These are phyloP conservation scores for Characodon lateralis DNA, from an alignment of 2,797 vertebrate genomes.

Conservation along the genomic window DNA sequence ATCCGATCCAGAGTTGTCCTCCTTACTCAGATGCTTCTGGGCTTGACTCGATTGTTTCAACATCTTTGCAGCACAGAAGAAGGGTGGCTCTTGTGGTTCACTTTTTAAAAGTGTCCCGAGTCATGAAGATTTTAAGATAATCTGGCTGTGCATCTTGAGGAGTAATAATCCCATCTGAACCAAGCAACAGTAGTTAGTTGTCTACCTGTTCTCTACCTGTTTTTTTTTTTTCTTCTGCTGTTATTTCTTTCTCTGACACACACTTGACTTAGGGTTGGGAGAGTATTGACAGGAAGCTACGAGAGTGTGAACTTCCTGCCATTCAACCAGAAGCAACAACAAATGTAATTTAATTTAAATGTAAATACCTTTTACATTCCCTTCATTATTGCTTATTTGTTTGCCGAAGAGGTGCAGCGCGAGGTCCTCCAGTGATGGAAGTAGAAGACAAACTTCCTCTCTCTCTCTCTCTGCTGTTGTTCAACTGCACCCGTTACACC, in stretches of 20 bases:
- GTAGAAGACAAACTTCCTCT: slow-evolving; percentile 62
- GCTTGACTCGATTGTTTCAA: slow-evolving; percentile 50
- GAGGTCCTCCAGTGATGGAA: slow-evolving; percentile 36
- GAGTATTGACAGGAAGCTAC: slow-evolving; percentile 11
- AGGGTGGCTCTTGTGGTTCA: slow-evolving; percentile 12
- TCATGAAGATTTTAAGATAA: background rate
- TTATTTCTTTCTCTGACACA: background rate
- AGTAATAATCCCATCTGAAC: background rate
- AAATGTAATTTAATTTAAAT: slow-evolving; percentile 5
- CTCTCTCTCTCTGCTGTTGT: slow-evolving; percentile 27
- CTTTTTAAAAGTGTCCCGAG: background rate
- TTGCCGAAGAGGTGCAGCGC: slow-evolving; percentile 35
- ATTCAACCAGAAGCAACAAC: background rate
- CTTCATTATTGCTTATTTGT: slow-evolving; percentile 37
- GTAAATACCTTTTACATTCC: slow-evolving; percentile 65
- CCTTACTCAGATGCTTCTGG: slow-evolving; percentile 59
- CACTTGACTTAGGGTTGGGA: background rate
- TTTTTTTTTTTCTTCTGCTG: background rate
- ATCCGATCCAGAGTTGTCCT: slow-evolving; percentile 71
- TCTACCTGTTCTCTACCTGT: background rate
- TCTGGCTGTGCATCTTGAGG: background rate
- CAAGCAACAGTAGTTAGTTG: background rate
- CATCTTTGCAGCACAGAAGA: slow-evolving; percentile 63
- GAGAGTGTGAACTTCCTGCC: slow-evolving; percentile 12
- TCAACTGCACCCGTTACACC: slow-evolving; percentile 23